Percentiles rank a stretch among this genome's conserved stretches.
Conservation (phyloP, 92 coral and sea anemone species). For the Paragorgia papillata region DNA sequence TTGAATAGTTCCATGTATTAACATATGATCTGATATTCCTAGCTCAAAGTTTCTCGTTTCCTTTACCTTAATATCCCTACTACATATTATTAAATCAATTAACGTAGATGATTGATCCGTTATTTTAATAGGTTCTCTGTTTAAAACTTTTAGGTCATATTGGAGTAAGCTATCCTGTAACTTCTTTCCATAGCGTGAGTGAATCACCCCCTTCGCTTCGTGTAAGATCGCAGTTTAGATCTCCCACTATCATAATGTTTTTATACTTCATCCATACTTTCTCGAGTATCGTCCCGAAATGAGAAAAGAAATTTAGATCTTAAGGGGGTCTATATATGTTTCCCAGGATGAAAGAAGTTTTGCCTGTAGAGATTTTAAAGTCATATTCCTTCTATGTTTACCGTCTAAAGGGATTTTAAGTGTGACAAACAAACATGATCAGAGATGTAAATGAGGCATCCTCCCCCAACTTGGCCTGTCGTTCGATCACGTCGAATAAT, state of each 20-base stretch:
- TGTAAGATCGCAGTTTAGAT: slow-evolving; percentile 5
- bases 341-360: slow-evolving; percentile 6
- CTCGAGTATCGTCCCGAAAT: neutral
- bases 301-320: slow-evolving; percentile 7
- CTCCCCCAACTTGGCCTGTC: neutral
- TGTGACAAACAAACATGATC: neutral
- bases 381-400: neutral
- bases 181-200: neutral
- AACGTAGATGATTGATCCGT: neutral
- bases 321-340: neutral
- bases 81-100: slow-evolving; percentile 2
- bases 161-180: neutral
- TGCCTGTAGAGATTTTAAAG: neutral
- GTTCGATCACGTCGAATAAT: slow-evolving; percentile 34
- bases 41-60: neutral
- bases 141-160: neutral
- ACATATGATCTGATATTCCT: slow-evolving; percentile 3
- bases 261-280: slow-evolving; percentile 14
- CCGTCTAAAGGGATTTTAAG: slow-evolving; percentile 11
- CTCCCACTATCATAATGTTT: slow-evolving; percentile 2
- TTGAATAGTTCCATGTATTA: neutral
- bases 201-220: neutral
- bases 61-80: neutral
- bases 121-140: slow-evolving; percentile 1
- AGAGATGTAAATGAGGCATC: slow-evolving; percentile 3